Base-by-base conservation (phyloP, 2,797 vertebrate genomes). In the Adelosebastes latens region DNA sequence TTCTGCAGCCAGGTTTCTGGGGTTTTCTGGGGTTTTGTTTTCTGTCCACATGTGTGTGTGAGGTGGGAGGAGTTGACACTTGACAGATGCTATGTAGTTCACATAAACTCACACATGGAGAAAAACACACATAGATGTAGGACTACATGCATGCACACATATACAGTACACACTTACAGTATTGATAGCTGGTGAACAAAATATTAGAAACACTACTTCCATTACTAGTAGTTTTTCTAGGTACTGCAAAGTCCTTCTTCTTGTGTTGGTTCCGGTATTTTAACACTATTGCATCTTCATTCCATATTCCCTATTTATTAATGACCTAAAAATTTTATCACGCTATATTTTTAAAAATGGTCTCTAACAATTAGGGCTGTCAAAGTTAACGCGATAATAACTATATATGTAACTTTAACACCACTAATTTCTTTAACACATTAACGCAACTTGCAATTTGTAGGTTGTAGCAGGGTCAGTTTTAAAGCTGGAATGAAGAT, bases 31-130 rank as follows among this genome's bases (percentile, higher is more conserved):
- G 67, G 2, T 10, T 75, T 65, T 49, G 74, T 72, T 61, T 69
- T 24, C 55, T 81, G 31, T 77, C 82, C 46, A 85, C 84, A 73
- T 62, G 77, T 80, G 42, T 46, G 79, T 79, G 64, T 80, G 83
- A 81, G 72, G 73, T 66, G 62, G 89, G 86, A 89, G 86, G 81
- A 81, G 79, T 72, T 69, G 87, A 83, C 55, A 69, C 77, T 83
- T 88, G 79, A 89, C 77, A 84, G 72, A 80, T 73, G 83, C 82
- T 81, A 87, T 89, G 87, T 64, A 80, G 72, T 58, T 87, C 74
- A 74, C 58, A 82, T 80, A 79, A 88, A 89, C 70, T 80, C 72
- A 78, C 34, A 81, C n/a, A 69, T 2, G 5, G 16, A 72, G 3
- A 46, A 73, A 66, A 60, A 69, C 64, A 72, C 69, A 84, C 31